Evolutionary conservation across 2,888 invertebrate genomes (phyloP).

Genomic region (Pachliopta kotzebuea): DNA sequence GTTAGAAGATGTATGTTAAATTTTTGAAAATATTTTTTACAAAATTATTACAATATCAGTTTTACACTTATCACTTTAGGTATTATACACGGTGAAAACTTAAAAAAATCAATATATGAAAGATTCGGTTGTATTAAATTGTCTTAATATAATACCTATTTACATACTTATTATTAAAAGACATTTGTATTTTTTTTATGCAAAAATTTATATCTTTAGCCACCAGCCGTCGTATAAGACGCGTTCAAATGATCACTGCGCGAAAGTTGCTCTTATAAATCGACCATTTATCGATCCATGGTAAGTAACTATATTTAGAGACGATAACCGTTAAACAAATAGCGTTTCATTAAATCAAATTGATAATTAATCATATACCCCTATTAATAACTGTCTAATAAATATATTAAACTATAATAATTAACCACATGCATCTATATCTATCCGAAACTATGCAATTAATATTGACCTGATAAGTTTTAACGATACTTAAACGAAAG

Average conservation of each 20-base stretch:
- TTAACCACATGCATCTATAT: background rate
- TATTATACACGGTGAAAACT: no score
- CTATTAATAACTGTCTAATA: background rate
- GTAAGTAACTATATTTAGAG: conserved; percentile 10
- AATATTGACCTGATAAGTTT: background rate
- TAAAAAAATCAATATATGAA: no score
- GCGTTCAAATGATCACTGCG: conserved; percentile 27
- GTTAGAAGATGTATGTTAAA: no score
- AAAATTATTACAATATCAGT: background rate
- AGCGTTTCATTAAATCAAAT: background rate
- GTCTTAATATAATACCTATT: no score
- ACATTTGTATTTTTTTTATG: background rate
- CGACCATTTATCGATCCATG: conserved; percentile 29
- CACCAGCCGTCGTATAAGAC: conserved; percentile 12
- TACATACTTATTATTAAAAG: no score
- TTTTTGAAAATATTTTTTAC: background rate
- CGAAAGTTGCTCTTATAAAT: conserved; percentile 33
- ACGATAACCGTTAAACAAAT: conserved; percentile 9
- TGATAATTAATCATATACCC: background rate
- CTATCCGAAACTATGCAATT: background rate
- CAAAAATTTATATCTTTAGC: background rate
- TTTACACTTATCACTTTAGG: no score
- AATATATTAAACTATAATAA: no score
- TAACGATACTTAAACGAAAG: background rate
- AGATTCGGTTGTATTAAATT: no score